These are phyloP conservation scores for Scartelaos histophorus DNA, from an alignment of 2,113 vertebrate species.

Conservation along the genomic window DNA sequence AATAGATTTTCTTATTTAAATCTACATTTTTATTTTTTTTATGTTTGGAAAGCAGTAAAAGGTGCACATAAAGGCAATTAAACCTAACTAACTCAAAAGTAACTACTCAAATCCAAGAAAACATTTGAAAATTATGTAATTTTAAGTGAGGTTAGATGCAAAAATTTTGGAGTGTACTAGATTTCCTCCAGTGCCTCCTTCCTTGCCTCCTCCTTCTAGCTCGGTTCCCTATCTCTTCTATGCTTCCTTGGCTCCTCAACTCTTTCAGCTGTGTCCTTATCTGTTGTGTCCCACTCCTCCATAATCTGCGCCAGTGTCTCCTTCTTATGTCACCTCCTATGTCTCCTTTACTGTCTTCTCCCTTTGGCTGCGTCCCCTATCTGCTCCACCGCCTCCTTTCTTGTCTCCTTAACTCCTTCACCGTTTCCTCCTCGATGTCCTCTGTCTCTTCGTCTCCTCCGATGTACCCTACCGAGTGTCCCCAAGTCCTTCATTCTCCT, in stretches of 20 bases:
- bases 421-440: not conserved
- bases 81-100: too few species aligned
- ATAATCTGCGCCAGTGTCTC: not conserved
- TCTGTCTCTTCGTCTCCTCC: not conserved
- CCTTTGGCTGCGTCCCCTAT: not conserved
- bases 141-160: too few species aligned
- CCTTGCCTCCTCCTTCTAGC: constrained; percentile 16
- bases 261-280: not conserved
- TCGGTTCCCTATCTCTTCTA: not conserved
- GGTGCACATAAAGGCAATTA: not conserved
- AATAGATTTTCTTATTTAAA: not conserved
- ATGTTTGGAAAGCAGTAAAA: not conserved
- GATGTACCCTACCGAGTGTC: not conserved
- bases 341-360: not conserved
- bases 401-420: not conserved
- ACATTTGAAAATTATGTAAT: too few species aligned
- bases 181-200: constrained; percentile 35
- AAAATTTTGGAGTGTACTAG: not conserved
- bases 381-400: not conserved
- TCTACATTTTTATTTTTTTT: not conserved
- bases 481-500: not conserved
- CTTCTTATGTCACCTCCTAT: not conserved
- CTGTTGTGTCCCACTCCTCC: not conserved
- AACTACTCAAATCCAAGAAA: too few species aligned
- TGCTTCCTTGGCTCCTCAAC: not conserved